Conservation (phyloP, 2,888 invertebrate genomes). For the Hecatera dysodea region DNA sequence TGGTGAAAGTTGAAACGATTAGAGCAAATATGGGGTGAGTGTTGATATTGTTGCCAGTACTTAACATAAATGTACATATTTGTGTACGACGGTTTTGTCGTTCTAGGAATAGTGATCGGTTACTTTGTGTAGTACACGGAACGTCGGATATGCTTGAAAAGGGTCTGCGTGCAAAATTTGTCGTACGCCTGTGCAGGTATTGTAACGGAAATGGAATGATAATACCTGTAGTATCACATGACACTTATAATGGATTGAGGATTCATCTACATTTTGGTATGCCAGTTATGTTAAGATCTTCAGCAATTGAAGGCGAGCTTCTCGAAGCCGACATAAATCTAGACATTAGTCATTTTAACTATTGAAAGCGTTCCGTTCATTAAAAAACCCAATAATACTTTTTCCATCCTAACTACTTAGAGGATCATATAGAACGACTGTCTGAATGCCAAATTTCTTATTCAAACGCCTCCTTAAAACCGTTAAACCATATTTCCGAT, state of each 20-base stretch:
- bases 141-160: neutral
- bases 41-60: conserved; percentile 28
- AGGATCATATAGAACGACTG: neutral
- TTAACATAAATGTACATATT: conserved; percentile 19
- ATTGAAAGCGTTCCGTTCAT: too few species aligned
- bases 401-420: too few species aligned
- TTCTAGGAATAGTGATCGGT: conserved; percentile 17
- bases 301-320: neutral
- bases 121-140: neutral
- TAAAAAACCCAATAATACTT: neutral
- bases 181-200: neutral
- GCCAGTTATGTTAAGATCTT: neutral
- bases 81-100: conserved; percentile 13
- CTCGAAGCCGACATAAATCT: neutral
- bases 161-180: neutral
- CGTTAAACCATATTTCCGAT: neutral
- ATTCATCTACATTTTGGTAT: neutral
- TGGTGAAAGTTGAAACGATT: conserved; percentile 48
- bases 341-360: neutral
- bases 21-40: conserved; percentile 53
- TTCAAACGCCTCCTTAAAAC: neutral
- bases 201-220: neutral
- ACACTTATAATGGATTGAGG: neutral
- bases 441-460: neutral
- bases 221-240: neutral